phyloP scores from a whole-genome alignment of 2,797 vertebrate species.

The Eulemur albifrons region DNA sequence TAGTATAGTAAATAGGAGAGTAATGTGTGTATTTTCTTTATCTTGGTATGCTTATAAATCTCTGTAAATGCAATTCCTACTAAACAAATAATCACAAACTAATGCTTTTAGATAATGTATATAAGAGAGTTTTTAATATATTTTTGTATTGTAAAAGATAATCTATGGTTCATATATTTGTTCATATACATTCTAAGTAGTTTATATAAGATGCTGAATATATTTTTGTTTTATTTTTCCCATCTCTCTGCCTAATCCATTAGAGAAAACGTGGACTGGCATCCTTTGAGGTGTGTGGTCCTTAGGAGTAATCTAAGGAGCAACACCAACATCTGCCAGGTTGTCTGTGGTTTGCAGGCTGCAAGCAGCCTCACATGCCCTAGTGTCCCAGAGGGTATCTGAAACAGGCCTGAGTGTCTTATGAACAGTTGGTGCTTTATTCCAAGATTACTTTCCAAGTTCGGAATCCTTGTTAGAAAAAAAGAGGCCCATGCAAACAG shows the following conservation, averaged over 20 bases:
- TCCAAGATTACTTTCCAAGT: slow-evolving; percentile 41
- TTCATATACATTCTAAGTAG: background rate
- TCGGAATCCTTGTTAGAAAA: slow-evolving; percentile 6
- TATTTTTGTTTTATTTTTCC: background rate
- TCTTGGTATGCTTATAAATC: background rate
- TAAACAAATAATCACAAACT: background rate
- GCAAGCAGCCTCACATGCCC: background rate
- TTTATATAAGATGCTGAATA: background rate
- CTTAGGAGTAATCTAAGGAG: background rate
- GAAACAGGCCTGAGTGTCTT: background rate
- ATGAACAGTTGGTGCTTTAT: slow-evolving; percentile 46
- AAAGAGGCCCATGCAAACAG: slow-evolving; percentile 20
- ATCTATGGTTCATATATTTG: background rate
- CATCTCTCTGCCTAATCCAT: background rate
- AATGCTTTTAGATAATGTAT: background rate
- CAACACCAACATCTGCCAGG: slow-evolving; percentile 2
- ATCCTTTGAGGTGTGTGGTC: background rate
- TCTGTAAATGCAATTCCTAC: background rate
- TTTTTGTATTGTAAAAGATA: background rate
- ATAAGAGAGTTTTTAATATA: background rate
- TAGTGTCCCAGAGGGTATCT: background rate
- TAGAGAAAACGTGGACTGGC: background rate
- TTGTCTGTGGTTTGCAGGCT: background rate
- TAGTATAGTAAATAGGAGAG: background rate
- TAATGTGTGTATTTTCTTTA: background rate